These are phyloP conservation scores for Pasiphila rectangulata DNA, from an alignment of 2,888 invertebrate species.

Conservation along the genomic window DNA sequence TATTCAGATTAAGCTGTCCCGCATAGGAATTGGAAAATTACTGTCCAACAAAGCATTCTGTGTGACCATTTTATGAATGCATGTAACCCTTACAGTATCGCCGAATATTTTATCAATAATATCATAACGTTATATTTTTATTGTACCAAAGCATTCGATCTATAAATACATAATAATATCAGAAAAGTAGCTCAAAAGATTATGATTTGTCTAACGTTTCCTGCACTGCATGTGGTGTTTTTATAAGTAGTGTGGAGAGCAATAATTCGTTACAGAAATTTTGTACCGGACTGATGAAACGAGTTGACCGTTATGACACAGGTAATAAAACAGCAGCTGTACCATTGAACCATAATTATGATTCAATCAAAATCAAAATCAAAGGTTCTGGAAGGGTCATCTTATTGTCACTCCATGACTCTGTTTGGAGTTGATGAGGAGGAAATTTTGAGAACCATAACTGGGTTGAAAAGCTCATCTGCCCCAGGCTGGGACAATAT, in stretches of 20 bases:
- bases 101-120: slow-evolving; percentile 31
- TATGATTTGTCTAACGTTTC: slow-evolving; percentile 29
- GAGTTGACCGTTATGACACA: slow-evolving; percentile 62
- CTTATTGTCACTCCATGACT: no score
- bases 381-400: no score
- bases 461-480: no score
- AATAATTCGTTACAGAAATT: slow-evolving; percentile 74
- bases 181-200: slow-evolving; percentile 15
- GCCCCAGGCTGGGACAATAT: no score
- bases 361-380: slow-evolving; percentile 13
- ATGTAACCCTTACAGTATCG: slow-evolving; percentile 25
- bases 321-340: slow-evolving; percentile 16
- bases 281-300: slow-evolving; percentile 56
- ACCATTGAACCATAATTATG: slow-evolving; percentile 13
- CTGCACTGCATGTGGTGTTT: slow-evolving; percentile 28
- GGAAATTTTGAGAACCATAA: neutral
- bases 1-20: slow-evolving; percentile 32
- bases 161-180: no score
- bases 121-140: slow-evolving; percentile 21
- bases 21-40: slow-evolving; percentile 33
- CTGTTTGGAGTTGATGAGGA: no score
- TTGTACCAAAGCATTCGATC: slow-evolving; percentile 18
- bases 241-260: slow-evolving; percentile 40
- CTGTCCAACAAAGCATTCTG: slow-evolving; percentile 35
- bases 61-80: slow-evolving; percentile 35